These are phyloP conservation scores for Archips crataeganus DNA, from an alignment of 2,888 invertebrate species.

Conservation along the genomic window DNA sequence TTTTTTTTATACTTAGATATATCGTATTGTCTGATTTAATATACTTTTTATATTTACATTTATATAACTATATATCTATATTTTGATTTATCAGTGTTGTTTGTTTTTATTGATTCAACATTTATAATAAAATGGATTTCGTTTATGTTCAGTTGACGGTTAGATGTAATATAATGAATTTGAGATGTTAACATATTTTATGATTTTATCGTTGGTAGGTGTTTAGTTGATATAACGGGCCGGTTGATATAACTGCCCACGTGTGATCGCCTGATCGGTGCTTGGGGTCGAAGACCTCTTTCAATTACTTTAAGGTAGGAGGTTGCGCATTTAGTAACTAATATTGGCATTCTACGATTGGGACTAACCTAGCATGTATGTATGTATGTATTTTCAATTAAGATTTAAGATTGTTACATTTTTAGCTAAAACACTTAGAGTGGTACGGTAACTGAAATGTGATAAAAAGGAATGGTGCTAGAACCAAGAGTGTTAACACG, in stretches of 20 bases:
- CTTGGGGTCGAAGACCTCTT: conserved; percentile 79
- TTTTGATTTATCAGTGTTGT: conserved; percentile 86
- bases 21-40: conserved; percentile 86
- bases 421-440: conserved; percentile 86
- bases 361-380: conserved; percentile 87
- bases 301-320: conserved; percentile 79
- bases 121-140: conserved; percentile 68
- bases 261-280: conserved; percentile 63
- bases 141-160: conserved; percentile 72
- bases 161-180: conserved; percentile 55
- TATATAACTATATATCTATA: conserved; percentile 57
- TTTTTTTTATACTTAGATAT: conserved; percentile 85
- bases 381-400: conserved; percentile 85
- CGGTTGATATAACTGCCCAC: conserved; percentile 56
- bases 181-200: conserved; percentile 75
- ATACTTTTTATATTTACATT: conserved; percentile 84
- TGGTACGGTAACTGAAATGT: conserved; percentile 87
- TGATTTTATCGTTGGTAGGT: conserved; percentile 79
- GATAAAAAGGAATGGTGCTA: conserved; percentile 87
- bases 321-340: conserved; percentile 84
- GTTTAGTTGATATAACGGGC: conserved; percentile 67
- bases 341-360: conserved; percentile 87
- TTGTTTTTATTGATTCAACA: conserved; percentile 84
- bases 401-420: conserved; percentile 86
- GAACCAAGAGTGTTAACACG: conserved; percentile 86